Evolutionary conservation across 2,113 vertebrate species (phyloP).

Genomic region (Aspiorhynchus laticeps): DNA sequence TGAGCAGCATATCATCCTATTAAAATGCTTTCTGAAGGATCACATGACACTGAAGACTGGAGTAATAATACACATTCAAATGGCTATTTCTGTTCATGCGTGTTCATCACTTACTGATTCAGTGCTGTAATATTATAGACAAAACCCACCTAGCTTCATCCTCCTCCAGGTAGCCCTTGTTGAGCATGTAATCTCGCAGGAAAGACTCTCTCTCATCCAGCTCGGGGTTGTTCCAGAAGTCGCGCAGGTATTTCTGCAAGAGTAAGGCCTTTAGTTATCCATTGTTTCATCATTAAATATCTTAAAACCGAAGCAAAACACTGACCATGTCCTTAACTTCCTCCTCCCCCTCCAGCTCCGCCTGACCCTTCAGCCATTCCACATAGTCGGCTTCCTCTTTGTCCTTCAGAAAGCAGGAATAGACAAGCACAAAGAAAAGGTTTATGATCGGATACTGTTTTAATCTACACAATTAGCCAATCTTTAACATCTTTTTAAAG

Average conservation of each 20-base stretch:
- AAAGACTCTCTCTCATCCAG: constrained; percentile 86
- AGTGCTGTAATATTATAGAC: too few species aligned
- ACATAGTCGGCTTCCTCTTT: constrained; percentile 83
- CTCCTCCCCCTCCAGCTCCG: constrained; percentile 67
- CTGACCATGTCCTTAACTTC: constrained; percentile 85
- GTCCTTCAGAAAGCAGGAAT: constrained; percentile 70
- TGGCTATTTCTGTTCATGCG: too few species aligned
- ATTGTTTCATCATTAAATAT: not conserved
- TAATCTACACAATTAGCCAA: not conserved
- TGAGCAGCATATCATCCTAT: not conserved
- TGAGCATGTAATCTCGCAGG: constrained; percentile 87
- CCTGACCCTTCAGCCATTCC: constrained; percentile 87
- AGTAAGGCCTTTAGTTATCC: not conserved
- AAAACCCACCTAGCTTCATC: constrained; percentile 62
- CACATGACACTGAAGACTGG: too few species aligned
- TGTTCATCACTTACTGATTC: too few species aligned
- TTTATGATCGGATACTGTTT: not conserved
- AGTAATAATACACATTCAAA: too few species aligned
- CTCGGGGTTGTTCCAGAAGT: constrained; percentile 85
- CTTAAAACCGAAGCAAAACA: not conserved
- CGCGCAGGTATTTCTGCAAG: constrained; percentile 79
- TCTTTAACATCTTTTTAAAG: not conserved
- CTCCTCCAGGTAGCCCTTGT: constrained; percentile 81
- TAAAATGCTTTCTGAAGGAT: not conserved
- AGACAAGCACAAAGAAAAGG: not conserved